A percentile compares a stretch with the other conserved stretches of the same genome.
Evolutionary conservation across 2,797 vertebrate species (phyloP).

Genomic region (Oophaga sylvatica): DNA sequence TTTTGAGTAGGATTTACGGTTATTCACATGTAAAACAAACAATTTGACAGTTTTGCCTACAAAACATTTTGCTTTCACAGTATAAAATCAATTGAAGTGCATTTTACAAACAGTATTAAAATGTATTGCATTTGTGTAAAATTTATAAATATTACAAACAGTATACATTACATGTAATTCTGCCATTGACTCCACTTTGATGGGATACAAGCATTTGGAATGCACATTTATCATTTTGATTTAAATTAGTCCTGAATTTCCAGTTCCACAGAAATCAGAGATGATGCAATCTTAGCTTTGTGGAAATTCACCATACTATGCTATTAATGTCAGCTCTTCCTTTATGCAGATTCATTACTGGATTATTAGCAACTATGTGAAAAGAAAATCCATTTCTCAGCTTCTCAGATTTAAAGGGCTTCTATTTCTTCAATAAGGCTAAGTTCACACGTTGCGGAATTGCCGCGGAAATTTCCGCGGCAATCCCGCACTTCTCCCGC

Average conservation of each 20-base stretch:
- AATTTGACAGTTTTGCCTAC: slow-evolving; percentile 10
- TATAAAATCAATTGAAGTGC: slow-evolving; percentile 51
- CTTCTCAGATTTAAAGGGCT: background rate
- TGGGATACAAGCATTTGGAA: background rate
- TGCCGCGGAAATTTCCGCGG: no score
- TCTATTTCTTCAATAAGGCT: background rate
- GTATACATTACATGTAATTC: background rate
- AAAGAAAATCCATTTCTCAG: background rate
- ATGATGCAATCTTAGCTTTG: background rate
- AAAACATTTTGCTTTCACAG: slow-evolving; percentile 43
- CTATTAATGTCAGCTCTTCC: background rate
- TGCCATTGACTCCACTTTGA: background rate
- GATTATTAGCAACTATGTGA: background rate
- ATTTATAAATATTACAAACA: slow-evolving; percentile 30
- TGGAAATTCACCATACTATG: background rate
- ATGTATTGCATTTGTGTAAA: slow-evolving; percentile 18
- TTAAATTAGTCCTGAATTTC: background rate
- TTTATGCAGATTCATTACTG: background rate
- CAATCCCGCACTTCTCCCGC: no score
- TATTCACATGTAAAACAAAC: background rate
- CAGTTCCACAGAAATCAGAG: background rate
- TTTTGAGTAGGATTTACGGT: background rate
- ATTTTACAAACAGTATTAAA: slow-evolving; percentile 37
- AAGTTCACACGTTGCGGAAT: no score
- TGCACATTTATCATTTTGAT: slow-evolving; percentile 1